A percentile compares a stretch with the other conserved stretches of the same genome.
Conservation (phyloP, 2,113 vertebrate species). For the Psettodes erumei region DNA sequence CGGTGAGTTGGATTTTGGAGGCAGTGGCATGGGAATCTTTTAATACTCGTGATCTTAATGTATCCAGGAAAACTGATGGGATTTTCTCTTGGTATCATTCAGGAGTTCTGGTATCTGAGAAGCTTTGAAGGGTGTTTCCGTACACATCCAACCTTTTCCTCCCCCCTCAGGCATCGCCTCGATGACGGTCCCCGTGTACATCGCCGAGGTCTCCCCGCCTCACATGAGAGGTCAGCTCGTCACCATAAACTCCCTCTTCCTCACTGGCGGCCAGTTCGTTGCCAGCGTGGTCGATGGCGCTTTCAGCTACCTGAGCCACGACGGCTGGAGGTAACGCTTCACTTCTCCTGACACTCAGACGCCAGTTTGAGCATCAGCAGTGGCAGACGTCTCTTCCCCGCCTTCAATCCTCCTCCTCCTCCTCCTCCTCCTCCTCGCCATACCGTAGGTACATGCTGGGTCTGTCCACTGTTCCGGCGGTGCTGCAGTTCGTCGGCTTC, state of each 20-base stretch:
- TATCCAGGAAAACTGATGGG: background rate
- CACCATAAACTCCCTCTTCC: slow-evolving; percentile 94
- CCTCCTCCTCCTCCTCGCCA: background rate
- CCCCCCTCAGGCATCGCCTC: slow-evolving; percentile 89
- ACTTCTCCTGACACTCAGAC: too few species aligned
- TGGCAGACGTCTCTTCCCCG: too few species aligned
- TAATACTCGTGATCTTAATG: background rate
- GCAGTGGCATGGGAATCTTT: too few species aligned
- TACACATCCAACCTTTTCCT: background rate
- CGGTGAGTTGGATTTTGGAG: slow-evolving; percentile 83
- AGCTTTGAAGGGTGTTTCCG: background rate
- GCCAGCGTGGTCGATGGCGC: slow-evolving; percentile 93
- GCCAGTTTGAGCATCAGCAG: too few species aligned
- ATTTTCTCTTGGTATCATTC: too few species aligned
- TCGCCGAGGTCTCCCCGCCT: slow-evolving; percentile 94
- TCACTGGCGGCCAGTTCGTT: slow-evolving; percentile 97
- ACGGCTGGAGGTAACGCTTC: slow-evolving; percentile 90
- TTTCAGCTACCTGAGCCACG: slow-evolving; percentile 91
- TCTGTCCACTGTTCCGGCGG: slow-evolving; percentile 89
- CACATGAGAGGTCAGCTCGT: slow-evolving; percentile 93
- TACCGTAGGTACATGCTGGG: slow-evolving; percentile 93
- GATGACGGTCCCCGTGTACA: slow-evolving; percentile 98
- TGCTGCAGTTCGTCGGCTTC: slow-evolving; percentile 94
- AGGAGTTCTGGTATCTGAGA: too few species aligned
- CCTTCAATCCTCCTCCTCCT: too few species aligned